phyloP scores from a whole-genome alignment of 2,113 vertebrate species.

The Barnardius zonarius region DNA sequence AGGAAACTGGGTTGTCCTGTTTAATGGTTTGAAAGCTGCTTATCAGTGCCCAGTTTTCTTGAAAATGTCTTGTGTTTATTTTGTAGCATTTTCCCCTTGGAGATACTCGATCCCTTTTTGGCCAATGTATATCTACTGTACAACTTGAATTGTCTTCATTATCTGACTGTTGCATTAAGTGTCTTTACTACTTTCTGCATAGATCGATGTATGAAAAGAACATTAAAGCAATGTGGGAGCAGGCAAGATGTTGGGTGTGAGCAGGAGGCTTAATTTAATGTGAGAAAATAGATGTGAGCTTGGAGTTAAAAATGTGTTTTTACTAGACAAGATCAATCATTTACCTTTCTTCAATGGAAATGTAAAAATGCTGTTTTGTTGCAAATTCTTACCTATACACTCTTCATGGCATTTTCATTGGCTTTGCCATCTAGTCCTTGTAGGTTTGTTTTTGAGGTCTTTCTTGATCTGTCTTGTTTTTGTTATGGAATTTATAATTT shows the following conservation, averaged over 20 bases:
- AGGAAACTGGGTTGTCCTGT: constrained; percentile 64
- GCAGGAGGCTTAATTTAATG: constrained; percentile 73
- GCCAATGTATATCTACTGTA: constrained; percentile 74
- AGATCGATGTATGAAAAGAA: constrained; percentile 72
- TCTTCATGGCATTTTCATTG: constrained; percentile 63
- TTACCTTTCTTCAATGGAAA: constrained; percentile 68
- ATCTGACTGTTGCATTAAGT: constrained; percentile 71
- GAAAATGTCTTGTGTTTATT: constrained; percentile 68
- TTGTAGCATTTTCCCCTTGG: constrained; percentile 57
- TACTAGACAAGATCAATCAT: constrained; percentile 69
- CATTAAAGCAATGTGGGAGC: constrained; percentile 66
- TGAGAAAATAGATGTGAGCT: constrained; percentile 75
- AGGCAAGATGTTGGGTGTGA: constrained; percentile 59
- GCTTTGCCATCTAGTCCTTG: constrained; percentile 76
- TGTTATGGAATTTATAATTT: constrained; percentile 85
- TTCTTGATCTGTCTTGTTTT: constrained; percentile 74
- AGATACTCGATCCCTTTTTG: constrained; percentile 62
- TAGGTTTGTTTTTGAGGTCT: constrained; percentile 73
- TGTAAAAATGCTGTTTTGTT: constrained; percentile 73
- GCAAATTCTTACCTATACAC: constrained; percentile 67
- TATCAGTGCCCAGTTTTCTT: constrained; percentile 74
- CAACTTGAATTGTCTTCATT: constrained; percentile 69
- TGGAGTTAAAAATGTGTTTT: constrained; percentile 70
- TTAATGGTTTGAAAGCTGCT: constrained; percentile 71
- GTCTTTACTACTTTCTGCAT: constrained; percentile 79